Evolutionary conservation across 2,113 vertebrate species (phyloP).

Genomic region (Calidris pygmaea): DNA sequence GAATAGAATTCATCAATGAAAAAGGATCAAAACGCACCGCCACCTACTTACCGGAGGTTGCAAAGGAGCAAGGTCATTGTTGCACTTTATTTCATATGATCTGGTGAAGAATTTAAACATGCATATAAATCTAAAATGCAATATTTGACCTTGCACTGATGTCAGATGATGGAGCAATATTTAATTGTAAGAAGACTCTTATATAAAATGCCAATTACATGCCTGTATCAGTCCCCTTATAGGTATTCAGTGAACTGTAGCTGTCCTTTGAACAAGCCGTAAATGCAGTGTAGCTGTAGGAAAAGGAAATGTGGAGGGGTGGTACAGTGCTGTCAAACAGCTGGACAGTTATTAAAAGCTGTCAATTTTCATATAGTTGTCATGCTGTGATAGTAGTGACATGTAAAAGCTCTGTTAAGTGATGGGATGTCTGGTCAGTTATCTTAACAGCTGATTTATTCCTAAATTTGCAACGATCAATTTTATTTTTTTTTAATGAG

Average conservation of each 20-base stretch:
- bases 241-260: not conserved
- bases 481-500: not conserved
- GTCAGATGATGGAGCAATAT: slow-evolving; percentile 71
- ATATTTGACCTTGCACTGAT: slow-evolving; percentile 77
- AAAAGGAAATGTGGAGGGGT: not conserved
- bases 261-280: not conserved
- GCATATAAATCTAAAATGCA: slow-evolving; percentile 59
- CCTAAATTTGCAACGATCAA: not conserved
- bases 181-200: slow-evolving; percentile 69
- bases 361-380: not conserved
- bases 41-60: slow-evolving; percentile 99
- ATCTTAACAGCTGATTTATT: not conserved
- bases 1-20: slow-evolving; percentile 99
- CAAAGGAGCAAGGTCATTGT: slow-evolving; percentile 99
- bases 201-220: slow-evolving; percentile 38
- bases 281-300: not conserved
- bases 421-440: not conserved
- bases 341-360: not conserved
- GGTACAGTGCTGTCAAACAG: not conserved
- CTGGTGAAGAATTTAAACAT: slow-evolving; percentile 73
- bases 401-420: not conserved
- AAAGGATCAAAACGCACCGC: slow-evolving; percentile 99
- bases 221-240: not conserved
- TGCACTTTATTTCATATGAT: slow-evolving; percentile 79
- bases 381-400: not conserved